Evolutionary conservation across 2,888 invertebrate species (phyloP), one percentile per base, ranked within the genome.

Genomic region (Anoplius nigerrimus): DNA sequence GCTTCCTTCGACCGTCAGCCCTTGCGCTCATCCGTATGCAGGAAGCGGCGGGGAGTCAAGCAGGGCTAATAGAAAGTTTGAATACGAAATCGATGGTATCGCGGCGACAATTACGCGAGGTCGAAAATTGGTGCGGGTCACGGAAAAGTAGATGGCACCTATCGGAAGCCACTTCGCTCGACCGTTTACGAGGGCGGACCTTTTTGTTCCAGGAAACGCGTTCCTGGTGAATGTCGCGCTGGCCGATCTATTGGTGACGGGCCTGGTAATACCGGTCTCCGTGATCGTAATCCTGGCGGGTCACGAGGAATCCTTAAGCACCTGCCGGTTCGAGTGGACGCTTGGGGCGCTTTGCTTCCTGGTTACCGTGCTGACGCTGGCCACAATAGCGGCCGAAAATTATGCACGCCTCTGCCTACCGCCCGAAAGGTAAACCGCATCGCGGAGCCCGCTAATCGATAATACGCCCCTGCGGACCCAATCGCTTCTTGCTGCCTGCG

Each of bases 171-270:
- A 43, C 52, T 51, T 65, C 56, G 34, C 52, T 64, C 62, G 57
- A 67, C 56, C 48, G 57, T 51, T 68, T 65, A 59, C 42, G 51
- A 48, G 54, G n/a, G 34, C 4, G n/a, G 56, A n/a, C 63, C 54
- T 52, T 54, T 55, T 57, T 18, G 21, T 78, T 78, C 11, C 72
- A 93, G 94, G 93, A 58, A 94, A 94, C 87, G 91, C 93, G 27
- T 93, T 93, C 86, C 89, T 94, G 72, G 93, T 93, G 71, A 93
- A 93, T 88, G 91, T 93, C 22, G 95, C 95, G 0, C 80, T 95
- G 61, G 92, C 94, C 0, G 95, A 95, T 82, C 88, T 95, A 56
- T 87, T 95, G 18, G 91, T 95, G 11, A 93, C 94, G 0, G 91
- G 92, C 0, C 84, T 92, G 13, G 93, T 95, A 46, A 91, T 95